Evolutionary conservation across 1,140 invertebrate species (phyloP).

Genomic region (Drosophila ercepeae): DNA sequence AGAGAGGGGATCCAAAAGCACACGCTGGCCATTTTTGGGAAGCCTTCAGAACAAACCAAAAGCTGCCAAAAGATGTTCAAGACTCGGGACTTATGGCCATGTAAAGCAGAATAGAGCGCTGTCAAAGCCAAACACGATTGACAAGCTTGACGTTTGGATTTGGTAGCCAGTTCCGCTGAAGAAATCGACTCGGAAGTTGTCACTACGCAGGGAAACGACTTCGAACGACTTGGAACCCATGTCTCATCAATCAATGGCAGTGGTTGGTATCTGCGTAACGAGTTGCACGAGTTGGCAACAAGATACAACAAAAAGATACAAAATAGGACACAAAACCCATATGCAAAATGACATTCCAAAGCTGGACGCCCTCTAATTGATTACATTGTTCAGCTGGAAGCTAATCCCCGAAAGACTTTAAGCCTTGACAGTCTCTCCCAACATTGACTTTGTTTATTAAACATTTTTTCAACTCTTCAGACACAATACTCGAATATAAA

Average conservation of each 20-base stretch:
- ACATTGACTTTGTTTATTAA: conserved; percentile 73
- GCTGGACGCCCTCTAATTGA: conserved; percentile 61
- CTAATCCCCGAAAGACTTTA: conserved; percentile 61
- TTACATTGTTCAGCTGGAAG: conserved; percentile 58
- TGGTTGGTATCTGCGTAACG: conserved; percentile 28
- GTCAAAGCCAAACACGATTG: conserved; percentile 54
- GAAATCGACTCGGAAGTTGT: conserved; percentile 54
- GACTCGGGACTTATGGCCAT: conserved; percentile 53
- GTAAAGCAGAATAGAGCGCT: conserved; percentile 42
- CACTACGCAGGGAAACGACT: conserved; percentile 23
- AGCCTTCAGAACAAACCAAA: conserved; percentile 28
- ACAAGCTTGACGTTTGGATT: conserved; percentile 39
- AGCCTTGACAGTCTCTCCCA: conserved; percentile 31
- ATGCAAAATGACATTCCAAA: conserved; percentile 34
- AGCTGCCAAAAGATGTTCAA: conserved; percentile 44
- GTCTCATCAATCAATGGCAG: conserved; percentile 49
- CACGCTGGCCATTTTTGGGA: conserved; percentile 48
- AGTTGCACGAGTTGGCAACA: conserved; percentile 30
- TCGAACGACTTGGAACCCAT: conserved; percentile 30
- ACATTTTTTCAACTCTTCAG: conserved; percentile 63
- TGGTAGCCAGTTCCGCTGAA: conserved; percentile 40
- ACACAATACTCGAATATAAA: conserved; percentile 60
- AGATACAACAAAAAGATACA: neutral
- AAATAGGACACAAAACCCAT: conserved; percentile 7
- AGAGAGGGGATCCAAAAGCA: conserved; percentile 21